Base-by-base conservation (phyloP, 2,888 invertebrate genomes). In the Microctonus brassicae region DNA sequence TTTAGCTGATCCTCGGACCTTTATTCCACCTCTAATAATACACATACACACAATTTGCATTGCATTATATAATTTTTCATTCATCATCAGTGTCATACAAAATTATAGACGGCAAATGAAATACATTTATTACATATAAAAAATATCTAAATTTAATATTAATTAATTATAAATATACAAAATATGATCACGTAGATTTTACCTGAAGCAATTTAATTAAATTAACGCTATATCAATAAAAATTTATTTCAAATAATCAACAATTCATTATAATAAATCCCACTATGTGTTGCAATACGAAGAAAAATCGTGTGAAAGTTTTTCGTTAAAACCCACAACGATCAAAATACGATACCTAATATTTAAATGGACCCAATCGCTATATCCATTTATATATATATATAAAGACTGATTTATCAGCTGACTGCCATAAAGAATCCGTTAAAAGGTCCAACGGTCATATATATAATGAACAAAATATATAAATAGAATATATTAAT, bases 61-160 rank as follows among this genome's bases (percentile, higher is more conserved):
- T 82, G 83, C 84, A 86, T 86, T 86, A 29, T 86, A 29, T 29
- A 29, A 29, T 47, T 86, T 85, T 82, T 76, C 75, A 72, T 77
- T 76, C 71, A 70, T 60, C 65, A 39, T 55, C 68, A 74, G 36
- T 34, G 22, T 13, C 36, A 17, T 9, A 47, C 47, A 47, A 47
- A 39, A 47, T 47, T 47, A 17, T 34, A 57, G 39, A 70, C 61
- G 72, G 58, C 70, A 26, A 26, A 62, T 20, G n/a, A 62, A 62
- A 42, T 26, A 47, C 17, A 17, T 47, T n/a, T 47, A 5, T 47
- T 47, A 17, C 17, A 17, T n/a, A 17, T 47, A n/a, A n/a, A n/a
- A n/a, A n/a, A n/a, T n/a, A n/a, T 6, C 17, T 17, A n/a, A 17
- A 47, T 17, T 47, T 47, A 47, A 29, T 29, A 29, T 29, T 17